These are phyloP conservation scores for Microplitis deprimator DNA, from an alignment of 2,888 invertebrate genomes.

Conservation along the genomic window DNA sequence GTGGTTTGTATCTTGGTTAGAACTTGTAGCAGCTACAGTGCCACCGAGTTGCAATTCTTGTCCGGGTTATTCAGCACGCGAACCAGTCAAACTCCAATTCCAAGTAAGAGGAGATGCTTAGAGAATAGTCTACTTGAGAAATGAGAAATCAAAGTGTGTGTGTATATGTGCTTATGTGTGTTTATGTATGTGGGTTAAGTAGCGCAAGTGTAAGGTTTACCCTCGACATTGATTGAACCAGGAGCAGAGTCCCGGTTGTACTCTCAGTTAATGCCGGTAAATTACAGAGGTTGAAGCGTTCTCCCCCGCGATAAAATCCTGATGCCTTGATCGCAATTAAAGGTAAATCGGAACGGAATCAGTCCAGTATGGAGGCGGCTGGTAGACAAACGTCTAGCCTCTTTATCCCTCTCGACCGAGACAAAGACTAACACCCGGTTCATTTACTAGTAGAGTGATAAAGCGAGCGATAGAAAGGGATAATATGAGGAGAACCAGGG, in stretches of 20 bases:
- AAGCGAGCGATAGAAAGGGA: too few species aligned
- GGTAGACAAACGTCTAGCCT: not conserved
- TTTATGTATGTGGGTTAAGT: constrained; percentile 12
- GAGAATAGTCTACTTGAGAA: not conserved
- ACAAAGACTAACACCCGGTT: not conserved
- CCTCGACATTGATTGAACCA: constrained; percentile 64
- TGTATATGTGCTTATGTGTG: not conserved
- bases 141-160: not conserved
- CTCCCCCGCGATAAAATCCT: constrained; percentile 51
- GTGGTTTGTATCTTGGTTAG: constrained; percentile 64
- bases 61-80: constrained; percentile 38
- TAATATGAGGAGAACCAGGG: too few species aligned
- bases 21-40: not conserved
- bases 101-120: not conserved
- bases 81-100: constrained; percentile 33
- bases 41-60: constrained; percentile 1
- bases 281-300: constrained; percentile 57
- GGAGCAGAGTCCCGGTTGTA: constrained; percentile 63
- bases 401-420: not conserved
- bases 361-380: not conserved
- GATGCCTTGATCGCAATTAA: constrained; percentile 59
- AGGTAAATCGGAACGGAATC: constrained; percentile 50
- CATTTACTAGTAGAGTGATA: too few species aligned
- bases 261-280: constrained; percentile 61
- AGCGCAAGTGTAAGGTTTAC: constrained; percentile 25